Percentiles rank a stretch among this genome's conserved stretches.
These are phyloP conservation scores for Euwallacea fornicatus DNA, from an alignment of 1,140 invertebrate species.

Conservation along the genomic window DNA sequence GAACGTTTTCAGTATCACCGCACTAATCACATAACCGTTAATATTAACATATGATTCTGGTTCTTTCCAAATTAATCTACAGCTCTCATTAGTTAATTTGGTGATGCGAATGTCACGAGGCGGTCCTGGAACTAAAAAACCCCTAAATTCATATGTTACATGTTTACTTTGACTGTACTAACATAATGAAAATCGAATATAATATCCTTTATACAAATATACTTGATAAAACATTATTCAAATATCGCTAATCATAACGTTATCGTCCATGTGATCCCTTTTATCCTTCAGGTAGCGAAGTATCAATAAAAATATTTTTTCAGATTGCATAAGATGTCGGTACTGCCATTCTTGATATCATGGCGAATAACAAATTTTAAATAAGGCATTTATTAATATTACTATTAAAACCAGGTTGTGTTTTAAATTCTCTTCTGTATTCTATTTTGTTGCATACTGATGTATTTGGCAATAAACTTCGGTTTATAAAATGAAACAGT, in stretches of 20 bases:
- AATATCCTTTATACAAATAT: background rate
- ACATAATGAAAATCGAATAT: slow-evolving; percentile 1
- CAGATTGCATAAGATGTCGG: no score
- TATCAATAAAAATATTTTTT: no score
- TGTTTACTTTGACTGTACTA: slow-evolving; percentile 3
- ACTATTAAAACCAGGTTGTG: background rate
- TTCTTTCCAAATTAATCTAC: slow-evolving; percentile 45
- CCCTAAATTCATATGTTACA: slow-evolving; percentile 2
- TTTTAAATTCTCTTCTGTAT: background rate
- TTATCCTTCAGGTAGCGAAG: no score
- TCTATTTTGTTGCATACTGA: background rate
- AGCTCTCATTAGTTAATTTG: slow-evolving; percentile 46
- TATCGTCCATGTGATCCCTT: no score
- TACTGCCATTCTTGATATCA: no score
- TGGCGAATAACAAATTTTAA: background rate
- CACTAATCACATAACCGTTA: slow-evolving; percentile 45
- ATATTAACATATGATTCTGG: slow-evolving; percentile 47
- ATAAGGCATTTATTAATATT: background rate
- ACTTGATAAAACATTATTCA: background rate
- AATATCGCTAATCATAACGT: background rate
- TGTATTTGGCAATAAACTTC: background rate
- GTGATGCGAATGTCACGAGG: slow-evolving; percentile 44
- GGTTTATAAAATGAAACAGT: slow-evolving; percentile 15
- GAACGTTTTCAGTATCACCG: slow-evolving; percentile 45
- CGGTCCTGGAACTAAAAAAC: slow-evolving; percentile 45